These are phyloP conservation scores for Halichoeres trimaculatus DNA, from an alignment of 2,113 vertebrate species.

Conservation along the genomic window DNA sequence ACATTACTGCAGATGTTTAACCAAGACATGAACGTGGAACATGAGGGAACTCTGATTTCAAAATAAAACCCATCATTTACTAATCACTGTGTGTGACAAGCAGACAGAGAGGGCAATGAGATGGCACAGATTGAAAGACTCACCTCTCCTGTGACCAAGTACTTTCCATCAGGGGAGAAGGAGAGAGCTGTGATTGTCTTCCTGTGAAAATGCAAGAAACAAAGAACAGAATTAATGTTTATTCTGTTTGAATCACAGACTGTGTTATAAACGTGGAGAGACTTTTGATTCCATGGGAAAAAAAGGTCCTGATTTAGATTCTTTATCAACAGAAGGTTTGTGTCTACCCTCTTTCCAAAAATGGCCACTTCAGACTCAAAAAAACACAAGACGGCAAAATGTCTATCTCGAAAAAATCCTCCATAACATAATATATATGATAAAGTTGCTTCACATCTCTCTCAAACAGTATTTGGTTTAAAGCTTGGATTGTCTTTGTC, in stretches of 20 bases:
- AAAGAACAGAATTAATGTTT: conserved; percentile 2
- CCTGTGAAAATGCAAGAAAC: conserved; percentile 76
- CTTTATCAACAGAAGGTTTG: no score
- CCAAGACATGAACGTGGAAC: neutral
- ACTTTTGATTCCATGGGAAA: no score
- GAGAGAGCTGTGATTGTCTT: conserved; percentile 95
- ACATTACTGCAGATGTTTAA: conserved; percentile 5
- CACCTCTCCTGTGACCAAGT: conserved; percentile 98
- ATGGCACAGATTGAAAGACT: conserved; percentile 56
- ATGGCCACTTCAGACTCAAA: no score
- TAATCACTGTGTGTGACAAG: no score
- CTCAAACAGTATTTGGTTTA: neutral
- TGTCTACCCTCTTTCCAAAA: no score
- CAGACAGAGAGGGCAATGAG: neutral
- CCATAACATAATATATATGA: no score
- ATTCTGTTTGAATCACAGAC: neutral
- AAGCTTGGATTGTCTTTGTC: neutral
- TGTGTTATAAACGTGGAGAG: neutral
- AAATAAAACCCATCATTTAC: neutral
- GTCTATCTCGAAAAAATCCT: no score
- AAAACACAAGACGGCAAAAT: no score
- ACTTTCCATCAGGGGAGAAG: conserved; percentile 96
- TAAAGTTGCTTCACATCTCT: no score
- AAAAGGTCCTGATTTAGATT: no score
- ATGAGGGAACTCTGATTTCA: neutral